A percentile compares a stretch with the other conserved stretches of the same genome.
Conservation (phyloP, 2,797 vertebrate genomes). For the Lithobates pipiens region DNA sequence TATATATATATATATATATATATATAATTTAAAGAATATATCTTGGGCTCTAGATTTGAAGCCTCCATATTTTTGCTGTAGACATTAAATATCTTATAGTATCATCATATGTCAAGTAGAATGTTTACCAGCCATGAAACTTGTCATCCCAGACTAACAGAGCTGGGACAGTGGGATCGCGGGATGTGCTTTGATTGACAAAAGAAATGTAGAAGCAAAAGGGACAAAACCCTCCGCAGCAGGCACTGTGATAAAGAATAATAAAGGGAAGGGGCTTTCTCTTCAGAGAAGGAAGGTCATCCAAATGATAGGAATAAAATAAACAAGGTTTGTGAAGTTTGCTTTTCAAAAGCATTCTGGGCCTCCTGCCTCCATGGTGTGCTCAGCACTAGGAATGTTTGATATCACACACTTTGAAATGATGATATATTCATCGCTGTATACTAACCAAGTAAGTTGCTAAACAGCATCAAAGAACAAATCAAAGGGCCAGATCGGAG, state of each 20-base stretch:
- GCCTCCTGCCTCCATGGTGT: conserved; percentile 70
- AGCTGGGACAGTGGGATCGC: conserved; percentile 49
- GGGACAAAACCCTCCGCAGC: conserved; percentile 78
- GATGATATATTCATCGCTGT: conserved; percentile 78
- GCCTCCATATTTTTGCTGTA: not conserved
- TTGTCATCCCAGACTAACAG: conserved; percentile 13
- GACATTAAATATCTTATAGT: not conserved
- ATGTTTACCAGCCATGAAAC: not conserved
- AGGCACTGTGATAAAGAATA: conserved; percentile 79
- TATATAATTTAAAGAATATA: not conserved
- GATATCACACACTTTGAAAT: conserved; percentile 78
- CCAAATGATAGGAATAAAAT: conserved; percentile 79
- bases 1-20: no score
- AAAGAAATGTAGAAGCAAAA: conserved; percentile 76
- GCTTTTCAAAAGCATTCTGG: conserved; percentile 72
- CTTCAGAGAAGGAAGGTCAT: conserved; percentile 79
- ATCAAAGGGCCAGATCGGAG: conserved; percentile 75
- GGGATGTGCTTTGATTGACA: conserved; percentile 76
- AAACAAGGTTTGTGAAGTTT: conserved; percentile 78
- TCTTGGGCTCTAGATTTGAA: not conserved
- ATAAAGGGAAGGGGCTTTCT: conserved; percentile 79
- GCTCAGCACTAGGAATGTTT: conserved; percentile 74
- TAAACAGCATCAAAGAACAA: conserved; percentile 74
- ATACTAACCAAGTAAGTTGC: conserved; percentile 73
- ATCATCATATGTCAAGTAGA: not conserved